Percentiles rank a stretch among this genome's conserved stretches.
Evolutionary conservation across 2,797 vertebrate species (phyloP).

Genomic region (Gymnoscopelus microlampas): DNA sequence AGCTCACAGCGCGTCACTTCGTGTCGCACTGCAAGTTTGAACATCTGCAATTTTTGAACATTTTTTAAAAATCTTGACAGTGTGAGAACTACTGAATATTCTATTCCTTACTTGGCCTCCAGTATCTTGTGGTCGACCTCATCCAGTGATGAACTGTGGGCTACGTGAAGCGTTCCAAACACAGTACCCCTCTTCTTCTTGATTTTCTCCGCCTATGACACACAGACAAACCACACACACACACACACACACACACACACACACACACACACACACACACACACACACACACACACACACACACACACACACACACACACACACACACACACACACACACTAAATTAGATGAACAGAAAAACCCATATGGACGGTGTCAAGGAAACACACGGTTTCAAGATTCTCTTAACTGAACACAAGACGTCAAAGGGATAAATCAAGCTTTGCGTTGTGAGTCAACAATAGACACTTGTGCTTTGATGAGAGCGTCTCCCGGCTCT

Average conservation of each 20-base stretch:
- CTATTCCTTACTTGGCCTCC: slow-evolving; percentile 92
- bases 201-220: slow-evolving; percentile 94
- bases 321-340: background rate
- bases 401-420: background rate
- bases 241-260: background rate
- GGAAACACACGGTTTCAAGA: background rate
- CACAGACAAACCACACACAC: slow-evolving; percentile 19
- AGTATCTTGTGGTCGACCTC: slow-evolving; percentile 99
- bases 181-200: slow-evolving; percentile 97
- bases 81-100: too few species aligned
- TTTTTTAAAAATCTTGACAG: too few species aligned
- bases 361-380: too few species aligned
- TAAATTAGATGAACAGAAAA: background rate
- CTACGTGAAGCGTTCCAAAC: slow-evolving; percentile 96
- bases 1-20: too few species aligned
- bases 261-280: slow-evolving; percentile 9
- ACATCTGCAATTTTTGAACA: too few species aligned
- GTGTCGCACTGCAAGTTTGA: too few species aligned
- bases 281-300: slow-evolving; percentile 10
- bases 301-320: background rate
- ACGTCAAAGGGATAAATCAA: too few species aligned
- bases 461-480: background rate
- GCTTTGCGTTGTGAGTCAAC: too few species aligned
- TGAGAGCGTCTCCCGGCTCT: background rate
- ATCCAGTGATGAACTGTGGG: slow-evolving; percentile 96